Conservation (phyloP, 2,113 vertebrate genomes). For the Pedetes capensis region DNA sequence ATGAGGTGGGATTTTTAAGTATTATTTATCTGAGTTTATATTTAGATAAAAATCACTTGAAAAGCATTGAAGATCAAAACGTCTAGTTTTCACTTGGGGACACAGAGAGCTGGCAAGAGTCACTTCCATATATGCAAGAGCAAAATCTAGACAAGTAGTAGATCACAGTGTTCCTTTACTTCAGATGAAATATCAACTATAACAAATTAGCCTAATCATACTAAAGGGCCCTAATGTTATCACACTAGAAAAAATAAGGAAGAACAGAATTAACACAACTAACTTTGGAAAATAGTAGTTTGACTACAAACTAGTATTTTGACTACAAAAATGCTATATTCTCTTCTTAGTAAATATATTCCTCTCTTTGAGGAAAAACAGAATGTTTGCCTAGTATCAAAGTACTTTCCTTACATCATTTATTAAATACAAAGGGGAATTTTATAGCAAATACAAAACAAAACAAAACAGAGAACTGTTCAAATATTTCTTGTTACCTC, state of each 20-base stretch:
- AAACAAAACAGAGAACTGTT: not conserved
- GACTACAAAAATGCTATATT: not conserved
- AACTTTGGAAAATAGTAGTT: not conserved
- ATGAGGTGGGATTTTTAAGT: not conserved
- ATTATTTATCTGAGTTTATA: not conserved
- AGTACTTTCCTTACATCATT: not conserved
- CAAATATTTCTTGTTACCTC: not conserved
- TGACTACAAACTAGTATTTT: not conserved
- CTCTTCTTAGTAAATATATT: not conserved
- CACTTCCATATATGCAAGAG: not conserved
- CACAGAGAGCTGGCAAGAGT: not conserved
- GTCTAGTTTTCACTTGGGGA: not conserved
- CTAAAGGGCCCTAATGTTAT: not conserved
- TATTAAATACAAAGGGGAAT: not conserved
- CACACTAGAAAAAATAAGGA: not conserved
- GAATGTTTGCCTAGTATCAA: not conserved
- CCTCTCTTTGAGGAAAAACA: not conserved
- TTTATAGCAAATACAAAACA: not conserved
- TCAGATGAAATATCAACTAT: not conserved
- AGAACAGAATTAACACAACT: not conserved
- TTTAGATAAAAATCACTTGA: conserved; percentile 11
- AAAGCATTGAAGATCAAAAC: not conserved
- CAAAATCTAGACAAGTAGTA: not conserved
- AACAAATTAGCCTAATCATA: not conserved
- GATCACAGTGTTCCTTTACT: not conserved